These are phyloP conservation scores for Scatophagus argus DNA, from an alignment of 2,113 vertebrate genomes.

Conservation along the genomic window DNA sequence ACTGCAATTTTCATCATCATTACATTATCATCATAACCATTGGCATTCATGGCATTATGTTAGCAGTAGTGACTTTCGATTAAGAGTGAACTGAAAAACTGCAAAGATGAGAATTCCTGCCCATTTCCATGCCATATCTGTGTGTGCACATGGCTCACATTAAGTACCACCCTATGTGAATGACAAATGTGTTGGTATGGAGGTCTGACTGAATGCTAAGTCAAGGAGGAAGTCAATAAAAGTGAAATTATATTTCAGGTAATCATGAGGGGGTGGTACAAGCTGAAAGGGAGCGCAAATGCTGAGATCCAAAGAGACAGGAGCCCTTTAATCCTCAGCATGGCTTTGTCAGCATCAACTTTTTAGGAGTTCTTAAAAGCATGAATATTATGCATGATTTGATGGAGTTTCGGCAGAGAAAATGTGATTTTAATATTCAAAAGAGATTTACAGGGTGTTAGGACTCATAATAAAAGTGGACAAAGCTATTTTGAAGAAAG, in stretches of 20 bases:
- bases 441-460: slow-evolving; percentile 11
- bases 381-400: slow-evolving; percentile 6
- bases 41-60: slow-evolving; percentile 6
- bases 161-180: not conserved
- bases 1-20: not conserved
- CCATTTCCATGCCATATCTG: not conserved
- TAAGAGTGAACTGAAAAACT: slow-evolving; percentile 8
- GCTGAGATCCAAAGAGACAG: slow-evolving; percentile 14
- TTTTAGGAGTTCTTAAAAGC: slow-evolving; percentile 28
- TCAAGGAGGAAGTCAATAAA: slow-evolving; percentile 32
- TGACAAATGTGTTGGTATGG: slow-evolving; percentile 13
- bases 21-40: not conserved
- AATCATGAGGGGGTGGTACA: slow-evolving; percentile 13
- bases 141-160: not conserved
- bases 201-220: slow-evolving; percentile 28
- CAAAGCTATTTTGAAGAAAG: not conserved
- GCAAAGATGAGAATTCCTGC: not conserved
- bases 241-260: slow-evolving; percentile 43
- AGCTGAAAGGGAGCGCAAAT: slow-evolving; percentile 38
- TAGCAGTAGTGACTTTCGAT: not conserved
- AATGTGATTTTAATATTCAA: slow-evolving; percentile 33
- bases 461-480: not conserved
- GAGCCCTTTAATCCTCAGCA: slow-evolving; percentile 23
- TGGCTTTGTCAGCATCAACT: slow-evolving; percentile 35
- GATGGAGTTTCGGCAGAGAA: not conserved